Base-by-base conservation (phyloP, 2,113 vertebrate species). In the Pachyramphus minor region DNA sequence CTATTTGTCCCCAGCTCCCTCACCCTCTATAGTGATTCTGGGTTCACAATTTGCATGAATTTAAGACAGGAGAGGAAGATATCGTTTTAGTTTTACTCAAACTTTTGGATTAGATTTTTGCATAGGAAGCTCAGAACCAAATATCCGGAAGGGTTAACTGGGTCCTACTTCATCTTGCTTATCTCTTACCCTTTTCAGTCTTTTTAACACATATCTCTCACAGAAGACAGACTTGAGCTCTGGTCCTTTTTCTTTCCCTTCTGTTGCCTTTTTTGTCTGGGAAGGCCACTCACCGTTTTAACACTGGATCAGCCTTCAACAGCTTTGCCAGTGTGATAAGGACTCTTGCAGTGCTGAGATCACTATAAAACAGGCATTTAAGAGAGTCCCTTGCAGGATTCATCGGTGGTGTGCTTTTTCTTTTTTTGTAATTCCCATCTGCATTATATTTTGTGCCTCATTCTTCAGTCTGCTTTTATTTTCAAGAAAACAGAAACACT, bases 391-490 rank as follows among this genome's bases (percentile, higher is more conserved):
- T 89, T 86, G 55, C 35, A n/a, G 27, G 71, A 55, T 74, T 74
- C 53, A 14, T 15, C 4, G 1, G 13, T 37, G 14, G n/a, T 68
- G 27, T 55, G 24, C 4, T 19, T 42, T n/a, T 49, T 47, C 27
- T 27, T 50, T 50, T 27, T 50, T 50, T 41, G 1, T 69, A 74
- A 66, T 90, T 95, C 66, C 56, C 55, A 75, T 89, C 94, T 96
- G 89, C 8, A 17, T 84, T 90, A 33, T 49, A 75, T 96, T 97
- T 95, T 55, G 44, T 77, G 76, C 66, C 33, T 90, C 33, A 35
- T 94, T 90, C 95, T 78, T 41, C 31, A 74, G 21, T 53, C 62
- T 5, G 21, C 25, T 92, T 92, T 93, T 92, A 60, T 92, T 90
- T 67, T 81, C 39, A 71, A 44, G 41, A 71, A 85, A 92, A 44